phyloP scores from a whole-genome alignment of 2,888 invertebrate species.

The Xylota sylvarum region DNA sequence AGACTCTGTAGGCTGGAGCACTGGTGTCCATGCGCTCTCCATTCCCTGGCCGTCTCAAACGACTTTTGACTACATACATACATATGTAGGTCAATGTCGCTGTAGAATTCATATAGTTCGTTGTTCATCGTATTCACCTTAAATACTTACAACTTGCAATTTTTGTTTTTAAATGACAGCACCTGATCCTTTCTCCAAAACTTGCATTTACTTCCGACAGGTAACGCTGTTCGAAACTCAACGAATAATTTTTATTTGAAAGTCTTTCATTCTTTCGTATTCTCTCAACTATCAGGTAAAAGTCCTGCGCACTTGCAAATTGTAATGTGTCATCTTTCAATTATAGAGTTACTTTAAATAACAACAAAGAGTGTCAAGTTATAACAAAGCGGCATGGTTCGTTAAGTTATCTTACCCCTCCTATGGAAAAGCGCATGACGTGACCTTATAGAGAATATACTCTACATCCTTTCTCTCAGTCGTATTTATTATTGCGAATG shows the following conservation, averaged over 20 bases:
- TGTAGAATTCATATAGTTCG: no score
- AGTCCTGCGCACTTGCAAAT: constrained; percentile 55
- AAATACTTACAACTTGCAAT: no score
- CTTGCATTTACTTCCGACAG: constrained; percentile 2
- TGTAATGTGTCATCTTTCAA: constrained; percentile 73
- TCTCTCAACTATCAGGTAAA: constrained; percentile 19
- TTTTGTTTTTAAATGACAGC: no score
- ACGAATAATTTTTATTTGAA: constrained; percentile 35
- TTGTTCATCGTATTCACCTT: no score
- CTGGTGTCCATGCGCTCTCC: no score
- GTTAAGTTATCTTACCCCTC: constrained; percentile 55
- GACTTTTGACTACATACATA: no score
- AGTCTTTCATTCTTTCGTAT: constrained; percentile 21
- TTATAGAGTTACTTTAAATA: constrained; percentile 55
- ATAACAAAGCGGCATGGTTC: constrained; percentile 52
- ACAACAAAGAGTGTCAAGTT: constrained; percentile 64
- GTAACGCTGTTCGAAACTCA: constrained; percentile 44
- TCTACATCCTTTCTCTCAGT: constrained; percentile 33
- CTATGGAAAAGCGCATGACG: constrained; percentile 44
- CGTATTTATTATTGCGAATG: constrained; percentile 39
- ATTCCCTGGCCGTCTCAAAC: no score
- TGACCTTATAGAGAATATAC: constrained; percentile 15
- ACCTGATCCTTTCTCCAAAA: no score
- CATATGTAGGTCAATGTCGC: no score
- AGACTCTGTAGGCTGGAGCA: no score